Percentiles rank a stretch among this genome's conserved stretches.
Evolutionary conservation across 2,113 vertebrate species (phyloP).

Genomic region (Gambusia affinis): DNA sequence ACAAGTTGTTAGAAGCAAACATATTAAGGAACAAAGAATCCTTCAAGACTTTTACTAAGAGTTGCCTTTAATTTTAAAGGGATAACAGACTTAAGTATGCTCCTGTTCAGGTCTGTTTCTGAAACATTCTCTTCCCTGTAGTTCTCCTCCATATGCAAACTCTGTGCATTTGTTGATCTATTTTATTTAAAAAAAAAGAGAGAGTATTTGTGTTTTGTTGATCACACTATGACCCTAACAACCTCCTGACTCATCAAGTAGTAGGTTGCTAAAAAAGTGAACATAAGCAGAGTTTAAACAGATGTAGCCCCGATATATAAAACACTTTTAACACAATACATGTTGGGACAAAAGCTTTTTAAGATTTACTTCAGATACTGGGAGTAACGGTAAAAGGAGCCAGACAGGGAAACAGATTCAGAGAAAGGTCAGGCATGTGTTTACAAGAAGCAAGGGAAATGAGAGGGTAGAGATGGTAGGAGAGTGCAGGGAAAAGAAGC

Average conservation of each 20-base stretch:
- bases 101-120: too few species aligned
- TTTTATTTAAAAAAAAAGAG: too few species aligned
- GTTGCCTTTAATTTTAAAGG: too few species aligned
- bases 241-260: not conserved
- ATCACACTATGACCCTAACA: not conserved
- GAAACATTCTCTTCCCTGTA: too few species aligned
- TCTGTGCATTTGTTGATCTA: too few species aligned
- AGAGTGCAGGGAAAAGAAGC: slow-evolving; percentile 7
- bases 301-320: not conserved
- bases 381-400: slow-evolving; percentile 15
- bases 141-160: too few species aligned
- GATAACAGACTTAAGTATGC: too few species aligned
- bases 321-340: not conserved
- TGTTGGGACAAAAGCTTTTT: slow-evolving; percentile 16
- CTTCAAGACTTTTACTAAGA: too few species aligned
- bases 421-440: slow-evolving; percentile 34
- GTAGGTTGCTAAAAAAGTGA: not conserved
- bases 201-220: slow-evolving; percentile 3
- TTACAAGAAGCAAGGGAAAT: slow-evolving; percentile 47
- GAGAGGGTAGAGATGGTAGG: slow-evolving; percentile 29
- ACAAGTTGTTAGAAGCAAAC: too few species aligned
- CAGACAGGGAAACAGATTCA: slow-evolving; percentile 14
- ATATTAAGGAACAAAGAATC: too few species aligned
- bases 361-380: slow-evolving; percentile 8
- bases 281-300: not conserved